Base-by-base conservation (phyloP, 2,113 vertebrate genomes). In the Hassar affinis region DNA sequence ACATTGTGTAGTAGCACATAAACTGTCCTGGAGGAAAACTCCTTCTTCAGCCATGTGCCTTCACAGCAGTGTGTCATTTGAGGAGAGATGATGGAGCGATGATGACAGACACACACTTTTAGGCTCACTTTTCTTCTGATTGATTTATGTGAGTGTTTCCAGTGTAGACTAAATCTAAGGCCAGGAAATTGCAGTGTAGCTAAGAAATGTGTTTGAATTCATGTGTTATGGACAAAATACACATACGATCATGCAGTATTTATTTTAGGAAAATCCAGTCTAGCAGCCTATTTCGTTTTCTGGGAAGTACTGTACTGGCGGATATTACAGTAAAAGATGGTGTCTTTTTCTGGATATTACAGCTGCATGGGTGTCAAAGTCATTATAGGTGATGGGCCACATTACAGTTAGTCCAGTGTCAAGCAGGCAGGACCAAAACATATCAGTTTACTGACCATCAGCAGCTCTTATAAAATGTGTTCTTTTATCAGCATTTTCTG, bases 1-100 rank as follows among this genome's bases (percentile, higher is more conserved):
- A 76, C 74, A 77, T 81, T 84, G 56, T 74, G 62, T 69, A 86
- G 71, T 69, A 18, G 27, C 78, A 18, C 42, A 81, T 80, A 84
- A 33, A 11, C 17, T 51, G 52, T 85, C 69, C 77, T n/a, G 62
- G 76, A 81, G 71, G 78, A 57, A 35, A 59, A 75, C 71, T 59
- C 47, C 45, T 45, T 49, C 47, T 75, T 30, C 59, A 80, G 76
- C 52, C 45, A 54, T 33, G 66, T 35, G 30, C 56, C 61, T 18
- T 71, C n/a, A 54, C 52, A 35, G 66, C 77, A 51, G 30, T 61
- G 42, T 30, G 68, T 71, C 52, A 49, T 80, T 79, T 49, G 33
- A 77, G 22, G 25, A 77, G 51, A 69, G 49, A 35, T 47, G 61
- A 69, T 35, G 22, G 25, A 77, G 51, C 61, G 49, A 35, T 47